Evolutionary conservation across 2,888 invertebrate genomes (phyloP).

Genomic region (Ichneumoninae sp.): DNA sequence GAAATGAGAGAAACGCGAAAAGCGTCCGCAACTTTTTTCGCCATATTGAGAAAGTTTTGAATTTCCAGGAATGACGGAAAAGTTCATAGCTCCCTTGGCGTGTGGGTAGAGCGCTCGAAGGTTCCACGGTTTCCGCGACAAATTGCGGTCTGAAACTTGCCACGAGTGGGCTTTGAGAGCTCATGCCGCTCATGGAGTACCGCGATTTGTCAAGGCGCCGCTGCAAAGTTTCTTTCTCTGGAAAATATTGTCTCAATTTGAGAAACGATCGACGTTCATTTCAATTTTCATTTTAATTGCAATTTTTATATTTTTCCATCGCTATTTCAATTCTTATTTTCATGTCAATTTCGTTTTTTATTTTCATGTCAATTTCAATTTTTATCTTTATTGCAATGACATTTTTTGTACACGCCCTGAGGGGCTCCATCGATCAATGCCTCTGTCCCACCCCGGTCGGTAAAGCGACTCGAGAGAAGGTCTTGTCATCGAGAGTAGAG

Average conservation of each 20-base stretch:
- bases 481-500: constrained; percentile 19
- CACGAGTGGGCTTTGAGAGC: constrained; percentile 13
- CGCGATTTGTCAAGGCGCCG: not conserved
- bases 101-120: not conserved
- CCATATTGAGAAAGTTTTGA: constrained; percentile 75
- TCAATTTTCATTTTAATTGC: not conserved
- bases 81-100: constrained; percentile 23
- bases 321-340: too few relatives aligned
- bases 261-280: not conserved
- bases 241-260: not conserved
- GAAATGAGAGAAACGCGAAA: constrained; percentile 30
- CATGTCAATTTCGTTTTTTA: too few relatives aligned
- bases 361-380: too few relatives aligned
- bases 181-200: not conserved
- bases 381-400: too few relatives aligned
- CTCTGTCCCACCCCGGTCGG: constrained; percentile 5
- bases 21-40: constrained; percentile 27
- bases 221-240: not conserved
- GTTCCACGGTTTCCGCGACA: constrained; percentile 33
- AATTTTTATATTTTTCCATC: not conserved
- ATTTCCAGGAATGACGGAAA: constrained; percentile 49
- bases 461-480: constrained; percentile 3
- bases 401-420: not conserved
- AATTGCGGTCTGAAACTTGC: constrained; percentile 66
- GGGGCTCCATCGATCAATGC: constrained; percentile 6